Conservation (phyloP, 2,797 vertebrate species). For the Rhodeus uyekii region DNA sequence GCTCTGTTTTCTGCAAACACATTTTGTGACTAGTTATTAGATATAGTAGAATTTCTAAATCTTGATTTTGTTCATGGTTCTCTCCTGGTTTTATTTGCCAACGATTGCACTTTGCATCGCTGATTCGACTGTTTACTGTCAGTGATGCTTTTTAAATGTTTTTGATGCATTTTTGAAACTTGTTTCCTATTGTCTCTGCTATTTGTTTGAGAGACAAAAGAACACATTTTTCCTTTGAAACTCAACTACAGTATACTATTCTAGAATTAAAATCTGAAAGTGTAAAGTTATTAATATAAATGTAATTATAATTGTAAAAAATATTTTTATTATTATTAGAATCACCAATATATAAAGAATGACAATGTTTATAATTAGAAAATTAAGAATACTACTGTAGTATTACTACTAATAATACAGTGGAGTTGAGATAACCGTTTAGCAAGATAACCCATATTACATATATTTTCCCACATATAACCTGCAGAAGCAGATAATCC, state of each 20-base stretch:
- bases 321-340: not conserved
- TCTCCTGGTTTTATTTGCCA: conserved; percentile 20
- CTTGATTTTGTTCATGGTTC: not conserved
- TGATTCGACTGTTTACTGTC: conserved; percentile 26
- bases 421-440: too few relatives aligned
- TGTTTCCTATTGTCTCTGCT: conserved; percentile 11
- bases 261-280: not conserved
- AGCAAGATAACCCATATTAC: too few relatives aligned
- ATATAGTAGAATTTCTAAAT: not conserved
- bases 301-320: not conserved
- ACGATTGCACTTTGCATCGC: not conserved
- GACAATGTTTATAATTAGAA: not conserved
- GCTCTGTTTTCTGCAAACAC: not conserved
- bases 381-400: not conserved
- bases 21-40: conserved; percentile 8
- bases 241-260: not conserved
- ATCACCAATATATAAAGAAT: not conserved
- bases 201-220: conserved; percentile 9
- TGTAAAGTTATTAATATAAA: not conserved
- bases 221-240: conserved; percentile 14
- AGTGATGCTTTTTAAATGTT: conserved; percentile 26
- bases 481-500: too few relatives aligned
- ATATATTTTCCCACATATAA: too few relatives aligned
- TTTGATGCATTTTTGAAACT: conserved; percentile 9
- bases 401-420: not conserved